Conservation (phyloP, 2,888 invertebrate genomes). For the Auanema freiburgensis region DNA sequence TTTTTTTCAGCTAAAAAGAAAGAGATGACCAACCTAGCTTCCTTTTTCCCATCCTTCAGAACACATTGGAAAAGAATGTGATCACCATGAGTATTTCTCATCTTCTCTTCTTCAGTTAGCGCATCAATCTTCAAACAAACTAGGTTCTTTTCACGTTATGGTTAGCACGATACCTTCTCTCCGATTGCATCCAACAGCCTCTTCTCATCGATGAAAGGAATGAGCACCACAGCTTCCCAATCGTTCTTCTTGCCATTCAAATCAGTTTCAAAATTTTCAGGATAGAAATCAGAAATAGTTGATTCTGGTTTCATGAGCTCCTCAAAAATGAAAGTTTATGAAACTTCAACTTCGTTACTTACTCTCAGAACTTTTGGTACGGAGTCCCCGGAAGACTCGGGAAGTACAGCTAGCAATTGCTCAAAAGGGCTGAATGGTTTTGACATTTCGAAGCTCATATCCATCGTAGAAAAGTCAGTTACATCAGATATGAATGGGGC, state of each 20-base stretch:
- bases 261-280: constrained; percentile 85
- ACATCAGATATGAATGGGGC: constrained; percentile 94
- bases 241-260: constrained; percentile 92
- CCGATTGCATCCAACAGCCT: constrained; percentile 73
- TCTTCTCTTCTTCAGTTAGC: constrained; percentile 71
- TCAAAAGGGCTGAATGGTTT: constrained; percentile 89
- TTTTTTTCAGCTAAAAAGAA: too few relatives aligned
- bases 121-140: constrained; percentile 2
- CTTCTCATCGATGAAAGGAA: constrained; percentile 86
- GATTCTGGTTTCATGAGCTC: constrained; percentile 77
- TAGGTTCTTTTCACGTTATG: background rate
- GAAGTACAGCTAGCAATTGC: constrained; percentile 84
- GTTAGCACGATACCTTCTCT: constrained; percentile 20
- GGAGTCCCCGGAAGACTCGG: constrained; percentile 80
- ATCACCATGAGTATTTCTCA: constrained; percentile 82
- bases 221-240: constrained; percentile 92
- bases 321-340: constrained; percentile 29
- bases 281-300: constrained; percentile 87
- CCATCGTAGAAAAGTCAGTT: constrained; percentile 75
- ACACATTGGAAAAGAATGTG: constrained; percentile 77
- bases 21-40: too few relatives aligned
- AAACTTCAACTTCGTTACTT: background rate
- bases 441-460: constrained; percentile 81
- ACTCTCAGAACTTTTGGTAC: constrained; percentile 79
- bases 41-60: constrained; percentile 1